A percentile compares a stretch with the other conserved stretches of the same genome.
Conservation (phyloP, 2,888 invertebrate genomes). For the Heliconius ismenius region DNA sequence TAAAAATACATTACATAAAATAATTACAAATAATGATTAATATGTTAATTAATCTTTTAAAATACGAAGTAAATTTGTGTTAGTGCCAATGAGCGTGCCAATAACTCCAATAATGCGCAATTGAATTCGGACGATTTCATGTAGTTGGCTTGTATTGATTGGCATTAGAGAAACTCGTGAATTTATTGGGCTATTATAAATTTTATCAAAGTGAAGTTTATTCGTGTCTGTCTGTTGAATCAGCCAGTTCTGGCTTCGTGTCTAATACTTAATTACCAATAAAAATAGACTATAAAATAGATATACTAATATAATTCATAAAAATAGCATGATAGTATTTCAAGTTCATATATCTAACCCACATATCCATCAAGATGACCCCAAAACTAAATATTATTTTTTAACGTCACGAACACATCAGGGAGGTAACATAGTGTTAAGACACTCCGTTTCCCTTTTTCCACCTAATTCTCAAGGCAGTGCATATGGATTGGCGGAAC, state of each 20-base stretch:
- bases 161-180: background rate
- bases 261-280: too few relatives aligned
- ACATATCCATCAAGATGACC: too few relatives aligned
- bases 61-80: conserved; percentile 9
- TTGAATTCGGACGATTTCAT: conserved; percentile 35
- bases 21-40: conserved; percentile 19
- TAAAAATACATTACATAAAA: background rate
- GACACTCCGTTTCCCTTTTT: too few relatives aligned
- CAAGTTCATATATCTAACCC: too few relatives aligned
- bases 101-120: conserved; percentile 35
- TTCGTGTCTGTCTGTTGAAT: background rate
- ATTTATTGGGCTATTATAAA: conserved; percentile 5
- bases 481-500: too few relatives aligned
- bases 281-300: too few relatives aligned
- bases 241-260: background rate
- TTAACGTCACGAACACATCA: too few relatives aligned
- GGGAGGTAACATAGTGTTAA: too few relatives aligned
- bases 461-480: too few relatives aligned
- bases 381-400: too few relatives aligned
- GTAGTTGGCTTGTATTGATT: conserved; percentile 11
- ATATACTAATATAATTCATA: background rate
- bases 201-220: background rate
- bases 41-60: conserved; percentile 26
- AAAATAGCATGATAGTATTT: background rate
- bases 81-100: conserved; percentile 30